A percentile compares a stretch with the other conserved stretches of the same genome.
These are phyloP conservation scores for Discoglossus pictus DNA, from an alignment of 2,797 vertebrate species.

Conservation along the genomic window DNA sequence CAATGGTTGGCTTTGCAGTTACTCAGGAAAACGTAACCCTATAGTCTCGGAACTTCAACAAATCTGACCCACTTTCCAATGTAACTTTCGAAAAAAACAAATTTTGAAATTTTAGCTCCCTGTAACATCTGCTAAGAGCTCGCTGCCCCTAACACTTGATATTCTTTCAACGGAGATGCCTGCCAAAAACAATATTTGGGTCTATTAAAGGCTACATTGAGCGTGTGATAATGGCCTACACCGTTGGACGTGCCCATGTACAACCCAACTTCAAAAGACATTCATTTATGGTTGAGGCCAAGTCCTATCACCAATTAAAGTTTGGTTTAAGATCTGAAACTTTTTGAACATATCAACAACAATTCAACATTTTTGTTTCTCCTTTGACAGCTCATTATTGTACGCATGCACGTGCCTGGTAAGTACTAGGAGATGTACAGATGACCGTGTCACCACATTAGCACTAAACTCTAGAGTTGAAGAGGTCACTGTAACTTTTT, in stretches of 20 bases:
- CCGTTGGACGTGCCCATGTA: no score
- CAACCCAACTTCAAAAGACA: no score
- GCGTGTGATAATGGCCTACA: constrained; percentile 61
- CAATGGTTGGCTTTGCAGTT: constrained; percentile 66
- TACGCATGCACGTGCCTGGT: no score
- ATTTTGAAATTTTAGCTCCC: constrained; percentile 69
- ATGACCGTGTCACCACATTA: no score
- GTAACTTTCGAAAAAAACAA: constrained; percentile 56
- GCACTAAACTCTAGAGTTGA: no score
- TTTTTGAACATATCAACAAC: not conserved
- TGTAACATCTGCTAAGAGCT: constrained; percentile 80
- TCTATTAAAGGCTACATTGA: constrained; percentile 65
- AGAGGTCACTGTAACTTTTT: constrained; percentile 18
- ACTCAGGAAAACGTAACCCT: constrained; percentile 74
- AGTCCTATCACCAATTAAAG: constrained; percentile 20
- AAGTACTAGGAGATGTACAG: no score
- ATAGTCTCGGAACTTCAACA: constrained; percentile 69
- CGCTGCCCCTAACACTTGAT: constrained; percentile 67
- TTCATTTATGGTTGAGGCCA: constrained; percentile 35
- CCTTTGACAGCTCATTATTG: no score
- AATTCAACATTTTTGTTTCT: not conserved
- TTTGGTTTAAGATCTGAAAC: constrained; percentile 1
- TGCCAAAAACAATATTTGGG: constrained; percentile 77
- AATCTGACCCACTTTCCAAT: constrained; percentile 64
- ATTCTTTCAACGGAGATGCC: constrained; percentile 61